These are phyloP conservation scores for Aporophyla lueneburgensis DNA, from an alignment of 2,888 invertebrate species.

Conservation along the genomic window DNA sequence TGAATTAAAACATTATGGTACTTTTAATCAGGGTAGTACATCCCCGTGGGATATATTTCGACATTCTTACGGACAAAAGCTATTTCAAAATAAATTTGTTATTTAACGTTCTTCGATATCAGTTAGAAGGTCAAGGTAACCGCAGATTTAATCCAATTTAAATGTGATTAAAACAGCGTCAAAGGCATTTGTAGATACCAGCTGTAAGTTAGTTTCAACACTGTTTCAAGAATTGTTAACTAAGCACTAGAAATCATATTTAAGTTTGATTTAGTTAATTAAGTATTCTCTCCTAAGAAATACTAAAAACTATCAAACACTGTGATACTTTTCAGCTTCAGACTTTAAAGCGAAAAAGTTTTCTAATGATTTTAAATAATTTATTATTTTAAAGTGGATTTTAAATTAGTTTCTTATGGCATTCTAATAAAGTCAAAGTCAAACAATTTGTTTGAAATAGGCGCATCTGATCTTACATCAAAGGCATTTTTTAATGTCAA, in stretches of 20 bases:
- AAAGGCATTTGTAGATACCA: conserved; percentile 16
- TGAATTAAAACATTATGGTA: too few species aligned
- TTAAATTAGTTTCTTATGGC: background rate
- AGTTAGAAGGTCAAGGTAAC: background rate
- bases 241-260: conserved; percentile 48
- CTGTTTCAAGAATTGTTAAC: conserved; percentile 35
- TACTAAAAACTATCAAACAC: conserved; percentile 16
- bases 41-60: too few species aligned
- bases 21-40: too few species aligned
- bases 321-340: conserved; percentile 22
- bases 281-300: conserved; percentile 23
- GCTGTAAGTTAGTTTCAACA: conserved; percentile 8
- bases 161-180: conserved; percentile 7
- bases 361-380: conserved; percentile 25
- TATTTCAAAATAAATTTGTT: background rate
- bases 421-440: background rate
- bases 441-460: too few species aligned
- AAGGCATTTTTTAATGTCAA: too few species aligned
- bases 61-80: too few species aligned
- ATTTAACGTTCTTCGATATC: conserved; percentile 1
- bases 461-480: too few species aligned
- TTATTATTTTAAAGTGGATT: conserved; percentile 9
- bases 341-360: conserved; percentile 36
- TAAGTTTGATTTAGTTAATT: conserved; percentile 43
- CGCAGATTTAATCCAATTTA: conserved; percentile 3